Evolutionary conservation across 2,888 invertebrate species (phyloP).

Genomic region (Cantharis lateralis): DNA sequence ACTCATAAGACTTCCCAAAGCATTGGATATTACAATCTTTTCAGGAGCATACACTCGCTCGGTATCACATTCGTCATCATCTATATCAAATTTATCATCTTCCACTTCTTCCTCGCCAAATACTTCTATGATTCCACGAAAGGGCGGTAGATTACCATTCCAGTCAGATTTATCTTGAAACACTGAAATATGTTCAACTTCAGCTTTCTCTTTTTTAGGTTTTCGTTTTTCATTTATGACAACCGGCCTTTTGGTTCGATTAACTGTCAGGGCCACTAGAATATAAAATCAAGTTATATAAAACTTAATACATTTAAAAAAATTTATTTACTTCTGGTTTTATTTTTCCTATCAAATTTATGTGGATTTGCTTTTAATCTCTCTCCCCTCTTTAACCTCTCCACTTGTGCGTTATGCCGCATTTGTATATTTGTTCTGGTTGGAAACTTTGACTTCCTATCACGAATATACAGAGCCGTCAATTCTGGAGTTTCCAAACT

Average conservation of each 20-base stretch:
- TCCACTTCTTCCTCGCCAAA: conserved; percentile 34
- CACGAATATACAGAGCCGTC: conserved; percentile 81
- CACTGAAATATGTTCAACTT: conserved; percentile 37
- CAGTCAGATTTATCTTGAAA: conserved; percentile 51
- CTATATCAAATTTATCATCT: conserved; percentile 43
- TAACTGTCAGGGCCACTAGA: conserved; percentile 5
- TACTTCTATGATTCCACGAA: conserved; percentile 48
- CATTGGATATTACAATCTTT: conserved; percentile 56
- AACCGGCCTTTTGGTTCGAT: background rate
- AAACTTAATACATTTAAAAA: background rate
- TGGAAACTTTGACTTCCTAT: conserved; percentile 70
- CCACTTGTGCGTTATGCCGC: conserved; percentile 65
- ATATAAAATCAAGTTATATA: conserved; percentile 4
- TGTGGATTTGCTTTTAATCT: conserved; percentile 60
- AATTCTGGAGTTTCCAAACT: conserved; percentile 79
- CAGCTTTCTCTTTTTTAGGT: background rate
- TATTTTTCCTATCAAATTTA: conserved; percentile 54
- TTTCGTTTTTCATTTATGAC: conserved; percentile 7
- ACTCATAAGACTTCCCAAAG: conserved; percentile 62
- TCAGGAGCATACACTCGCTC: background rate
- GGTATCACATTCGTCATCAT: conserved; percentile 51
- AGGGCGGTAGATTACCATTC: conserved; percentile 53
- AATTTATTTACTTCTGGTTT: conserved; percentile 50
- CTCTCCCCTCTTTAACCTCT: conserved; percentile 76
- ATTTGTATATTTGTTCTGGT: conserved; percentile 63